Conservation (phyloP, 2,888 invertebrate genomes). For the Synergus itoensis region DNA sequence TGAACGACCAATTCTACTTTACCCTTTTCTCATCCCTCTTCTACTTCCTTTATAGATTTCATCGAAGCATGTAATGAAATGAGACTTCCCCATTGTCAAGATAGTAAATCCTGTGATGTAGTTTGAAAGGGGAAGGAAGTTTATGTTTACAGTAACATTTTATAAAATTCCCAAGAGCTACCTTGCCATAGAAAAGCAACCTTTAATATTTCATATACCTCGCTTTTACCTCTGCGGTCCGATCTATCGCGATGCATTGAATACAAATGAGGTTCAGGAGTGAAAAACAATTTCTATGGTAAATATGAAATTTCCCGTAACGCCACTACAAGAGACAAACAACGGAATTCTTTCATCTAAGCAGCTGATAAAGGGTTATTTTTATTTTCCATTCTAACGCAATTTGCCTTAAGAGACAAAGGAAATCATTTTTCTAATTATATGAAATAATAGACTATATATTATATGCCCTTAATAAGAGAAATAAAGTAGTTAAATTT, state of each 20-base stretch:
- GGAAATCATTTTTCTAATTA: neutral
- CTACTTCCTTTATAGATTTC: slow-evolving; percentile 27
- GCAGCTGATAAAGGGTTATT: slow-evolving; percentile 9
- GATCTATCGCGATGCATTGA: slow-evolving; percentile 63
- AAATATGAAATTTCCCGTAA: slow-evolving; percentile 64
- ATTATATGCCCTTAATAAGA: no score
- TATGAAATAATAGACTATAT: no score
- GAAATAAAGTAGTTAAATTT: no score
- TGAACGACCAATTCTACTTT: slow-evolving; percentile 32
- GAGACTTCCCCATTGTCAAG: slow-evolving; percentile 29
- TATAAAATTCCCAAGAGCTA: slow-evolving; percentile 26
- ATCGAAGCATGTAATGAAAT: slow-evolving; percentile 31
- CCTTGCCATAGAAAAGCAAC: slow-evolving; percentile 28
- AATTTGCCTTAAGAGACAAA: neutral
- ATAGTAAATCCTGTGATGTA: slow-evolving; percentile 9
- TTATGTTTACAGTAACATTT: slow-evolving; percentile 32
- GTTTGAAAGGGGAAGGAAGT: neutral
- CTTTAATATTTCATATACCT: slow-evolving; percentile 41
- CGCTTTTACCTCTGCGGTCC: slow-evolving; percentile 38
- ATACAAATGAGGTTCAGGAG: slow-evolving; percentile 63
- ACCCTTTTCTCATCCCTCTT: slow-evolving; percentile 12
- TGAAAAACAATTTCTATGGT: slow-evolving; percentile 67
- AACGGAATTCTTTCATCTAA: slow-evolving; percentile 5
- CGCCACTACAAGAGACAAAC: slow-evolving; percentile 49
- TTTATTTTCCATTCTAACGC: neutral